Evolutionary conservation across 2,797 vertebrate species (phyloP).

Genomic region (Gouania willdenowi): DNA sequence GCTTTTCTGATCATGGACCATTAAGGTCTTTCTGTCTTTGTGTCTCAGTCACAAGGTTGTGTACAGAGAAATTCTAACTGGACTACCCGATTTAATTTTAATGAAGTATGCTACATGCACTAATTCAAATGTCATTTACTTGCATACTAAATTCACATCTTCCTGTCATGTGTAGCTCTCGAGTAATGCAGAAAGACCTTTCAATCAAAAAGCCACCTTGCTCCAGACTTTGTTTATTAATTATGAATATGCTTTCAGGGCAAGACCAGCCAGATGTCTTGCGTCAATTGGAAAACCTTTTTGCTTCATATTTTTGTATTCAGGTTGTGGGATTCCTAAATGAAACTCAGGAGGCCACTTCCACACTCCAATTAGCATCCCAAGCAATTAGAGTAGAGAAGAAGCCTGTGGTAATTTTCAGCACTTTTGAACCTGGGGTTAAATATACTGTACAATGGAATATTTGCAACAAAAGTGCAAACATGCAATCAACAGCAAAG

Average conservation of each 20-base stretch:
- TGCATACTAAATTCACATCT: constrained; percentile 69
- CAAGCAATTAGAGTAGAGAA: constrained; percentile 68
- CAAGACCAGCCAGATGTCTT: constrained; percentile 77
- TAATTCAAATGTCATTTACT: constrained; percentile 72
- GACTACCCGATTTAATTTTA: constrained; percentile 61
- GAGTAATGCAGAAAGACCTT: constrained; percentile 63
- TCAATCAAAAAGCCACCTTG: constrained; percentile 74
- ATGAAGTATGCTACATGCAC: constrained; percentile 62
- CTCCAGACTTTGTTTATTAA: constrained; percentile 73
- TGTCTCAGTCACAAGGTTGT: constrained; percentile 38
- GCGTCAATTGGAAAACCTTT: constrained; percentile 73
- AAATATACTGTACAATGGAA: constrained; percentile 28
- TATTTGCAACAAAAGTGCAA: constrained; percentile 10
- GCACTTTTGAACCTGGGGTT: constrained; percentile 47
- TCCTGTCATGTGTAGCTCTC: constrained; percentile 68
- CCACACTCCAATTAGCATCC: constrained; percentile 76
- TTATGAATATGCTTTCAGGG: constrained; percentile 82
- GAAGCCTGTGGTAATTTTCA: constrained; percentile 57
- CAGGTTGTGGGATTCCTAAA: constrained; percentile 67
- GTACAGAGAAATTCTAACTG: constrained; percentile 43
- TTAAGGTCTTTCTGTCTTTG: constrained; percentile 48
- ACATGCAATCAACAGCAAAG: constrained; percentile 16
- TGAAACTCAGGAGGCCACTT: constrained; percentile 63
- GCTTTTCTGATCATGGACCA: constrained; percentile 23
- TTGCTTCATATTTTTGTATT: constrained; percentile 69